phyloP scores from a whole-genome alignment of 2,888 invertebrate genomes.

The Brachypterus glaber region DNA sequence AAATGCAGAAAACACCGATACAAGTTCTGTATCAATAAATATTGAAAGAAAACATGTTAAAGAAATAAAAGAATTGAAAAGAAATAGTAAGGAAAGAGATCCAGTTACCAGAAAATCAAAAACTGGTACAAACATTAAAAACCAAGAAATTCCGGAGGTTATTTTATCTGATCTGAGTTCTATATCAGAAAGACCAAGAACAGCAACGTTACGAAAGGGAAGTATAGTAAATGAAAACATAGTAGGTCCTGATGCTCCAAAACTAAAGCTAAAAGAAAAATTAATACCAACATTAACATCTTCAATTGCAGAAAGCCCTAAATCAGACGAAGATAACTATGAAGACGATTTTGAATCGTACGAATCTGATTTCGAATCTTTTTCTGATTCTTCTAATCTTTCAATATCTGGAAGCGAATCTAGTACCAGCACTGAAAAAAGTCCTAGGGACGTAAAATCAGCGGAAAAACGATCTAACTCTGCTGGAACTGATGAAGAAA shows the following conservation, averaged over 20 bases:
- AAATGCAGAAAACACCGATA: too few species aligned
- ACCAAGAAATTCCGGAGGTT: too few species aligned
- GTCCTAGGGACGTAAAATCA: slow-evolving; percentile 11
- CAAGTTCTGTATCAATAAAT: too few species aligned
- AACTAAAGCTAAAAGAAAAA: slow-evolving; percentile 8
- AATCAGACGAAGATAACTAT: slow-evolving; percentile 32
- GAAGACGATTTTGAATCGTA: slow-evolving; percentile 51
- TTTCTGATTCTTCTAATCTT: slow-evolving; percentile 22
- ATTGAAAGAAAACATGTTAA: slow-evolving; percentile 3
- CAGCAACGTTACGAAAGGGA: slow-evolving; percentile 36
- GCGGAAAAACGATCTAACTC: slow-evolving; percentile 22
- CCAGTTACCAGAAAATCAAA: slow-evolving; percentile 1
- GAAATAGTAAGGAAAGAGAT: slow-evolving; percentile 1
- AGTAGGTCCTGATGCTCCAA: slow-evolving; percentile 32
- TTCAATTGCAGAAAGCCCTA: slow-evolving; percentile 8
- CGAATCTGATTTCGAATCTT: slow-evolving; percentile 48
- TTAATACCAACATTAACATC: slow-evolving; percentile 10
- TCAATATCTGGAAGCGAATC: slow-evolving; percentile 20
- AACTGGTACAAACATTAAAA: neutral
- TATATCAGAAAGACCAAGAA: slow-evolving; percentile 34
- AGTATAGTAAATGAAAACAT: slow-evolving; percentile 36
- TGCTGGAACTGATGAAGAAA: slow-evolving; percentile 40
- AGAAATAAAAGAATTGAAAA: neutral
- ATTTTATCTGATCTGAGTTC: slow-evolving; percentile 26
- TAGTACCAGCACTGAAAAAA: slow-evolving; percentile 16